Percentiles rank a stretch among this genome's conserved stretches.
Conservation (phyloP, 2,113 vertebrate species). For the Piaya cayana region DNA sequence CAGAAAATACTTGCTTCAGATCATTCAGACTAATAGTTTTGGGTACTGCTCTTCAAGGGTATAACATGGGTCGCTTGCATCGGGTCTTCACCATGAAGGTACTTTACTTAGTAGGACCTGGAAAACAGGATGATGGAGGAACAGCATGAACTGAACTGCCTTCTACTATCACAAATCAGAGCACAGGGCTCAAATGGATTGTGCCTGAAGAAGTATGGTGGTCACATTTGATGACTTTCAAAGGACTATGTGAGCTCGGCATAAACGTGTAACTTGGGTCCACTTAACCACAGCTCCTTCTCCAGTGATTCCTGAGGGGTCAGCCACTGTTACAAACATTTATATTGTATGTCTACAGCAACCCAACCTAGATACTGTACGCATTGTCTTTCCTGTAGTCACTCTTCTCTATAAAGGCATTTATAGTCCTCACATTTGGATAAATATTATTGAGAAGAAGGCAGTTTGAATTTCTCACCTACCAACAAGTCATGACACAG, state of each 20-base stretch:
- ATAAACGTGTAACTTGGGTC: background rate
- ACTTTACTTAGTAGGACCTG: background rate
- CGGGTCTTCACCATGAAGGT: background rate
- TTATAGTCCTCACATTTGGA: background rate
- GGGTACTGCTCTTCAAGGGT: background rate
- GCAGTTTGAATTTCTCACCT: slow-evolving; percentile 33
- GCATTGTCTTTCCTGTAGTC: background rate
- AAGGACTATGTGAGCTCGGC: background rate
- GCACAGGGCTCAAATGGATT: background rate
- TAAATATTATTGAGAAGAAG: background rate
- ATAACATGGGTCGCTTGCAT: background rate
- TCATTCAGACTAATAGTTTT: background rate
- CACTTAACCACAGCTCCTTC: background rate
- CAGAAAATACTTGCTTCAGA: background rate
- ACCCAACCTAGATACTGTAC: background rate
- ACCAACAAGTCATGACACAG: slow-evolving; percentile 45
- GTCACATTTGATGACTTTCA: background rate
- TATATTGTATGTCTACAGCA: background rate
- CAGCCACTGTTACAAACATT: background rate
- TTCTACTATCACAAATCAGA: background rate
- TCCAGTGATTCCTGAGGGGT: background rate
- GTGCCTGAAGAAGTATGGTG: background rate
- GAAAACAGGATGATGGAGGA: background rate
- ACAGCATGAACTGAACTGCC: background rate
- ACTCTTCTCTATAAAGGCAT: background rate